Conservation (phyloP, 1,140 invertebrate species). For the Drosophila nigromelanica region DNA sequence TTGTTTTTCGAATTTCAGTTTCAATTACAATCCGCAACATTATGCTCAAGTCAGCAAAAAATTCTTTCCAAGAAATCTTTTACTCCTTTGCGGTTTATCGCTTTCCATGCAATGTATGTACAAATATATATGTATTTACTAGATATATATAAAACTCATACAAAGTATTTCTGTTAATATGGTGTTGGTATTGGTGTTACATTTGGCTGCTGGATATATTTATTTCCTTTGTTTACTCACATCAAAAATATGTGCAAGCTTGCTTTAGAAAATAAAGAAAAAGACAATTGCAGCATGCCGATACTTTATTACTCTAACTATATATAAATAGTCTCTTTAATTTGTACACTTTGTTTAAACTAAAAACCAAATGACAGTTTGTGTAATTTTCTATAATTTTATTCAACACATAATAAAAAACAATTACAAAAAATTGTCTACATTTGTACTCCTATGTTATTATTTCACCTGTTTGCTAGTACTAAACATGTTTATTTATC, state of each 20-base stretch:
- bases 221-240: background rate
- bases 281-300: too few relatives aligned
- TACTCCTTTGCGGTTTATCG: background rate
- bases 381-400: background rate
- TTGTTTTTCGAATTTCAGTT: background rate
- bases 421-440: background rate
- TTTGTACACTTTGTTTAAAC: too few relatives aligned
- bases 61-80: slow-evolving; percentile 15
- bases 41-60: slow-evolving; percentile 20
- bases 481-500: slow-evolving; percentile 5
- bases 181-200: too few relatives aligned
- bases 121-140: background rate
- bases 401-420: background rate
- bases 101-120: background rate
- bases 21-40: slow-evolving; percentile 14
- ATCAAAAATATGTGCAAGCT: too few relatives aligned
- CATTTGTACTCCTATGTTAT: background rate
- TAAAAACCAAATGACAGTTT: too few relatives aligned
- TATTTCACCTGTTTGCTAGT: background rate
- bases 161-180: background rate
- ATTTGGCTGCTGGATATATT: background rate
- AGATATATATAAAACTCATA: background rate
- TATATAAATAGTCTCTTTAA: too few relatives aligned
- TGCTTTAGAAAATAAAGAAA: too few relatives aligned
- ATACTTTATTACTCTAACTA: too few relatives aligned